Evolutionary conservation across 1,140 invertebrate species (phyloP).

Genomic region (Maniola jurtina): DNA sequence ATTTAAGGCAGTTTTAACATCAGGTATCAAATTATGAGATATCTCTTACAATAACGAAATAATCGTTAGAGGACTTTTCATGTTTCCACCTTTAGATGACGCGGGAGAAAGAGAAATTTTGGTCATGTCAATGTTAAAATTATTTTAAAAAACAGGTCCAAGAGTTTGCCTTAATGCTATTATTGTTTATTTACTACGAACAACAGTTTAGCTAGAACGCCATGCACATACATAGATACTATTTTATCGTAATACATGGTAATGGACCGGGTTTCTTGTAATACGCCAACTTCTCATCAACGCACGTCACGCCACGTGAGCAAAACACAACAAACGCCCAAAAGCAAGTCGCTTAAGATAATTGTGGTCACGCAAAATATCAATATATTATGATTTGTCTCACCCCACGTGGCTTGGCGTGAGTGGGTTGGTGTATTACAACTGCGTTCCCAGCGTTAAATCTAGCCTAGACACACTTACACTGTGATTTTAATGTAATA

Average conservation of each 20-base stretch:
- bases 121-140: constrained; percentile 65
- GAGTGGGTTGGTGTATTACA: no score
- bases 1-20: no score
- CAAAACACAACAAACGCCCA: no score
- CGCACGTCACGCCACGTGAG: no score
- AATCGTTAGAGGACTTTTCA: not conserved
- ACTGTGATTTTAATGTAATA: constrained; percentile 61
- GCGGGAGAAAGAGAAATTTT: constrained; percentile 42
- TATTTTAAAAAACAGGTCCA: constrained; percentile 50
- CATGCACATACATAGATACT: constrained; percentile 71
- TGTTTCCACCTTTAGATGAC: not conserved
- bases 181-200: constrained; percentile 75
- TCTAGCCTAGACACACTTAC: constrained; percentile 73
- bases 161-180: constrained; percentile 59
- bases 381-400: no score
- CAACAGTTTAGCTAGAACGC: constrained; percentile 74
- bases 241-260: constrained; percentile 58
- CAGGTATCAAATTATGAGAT: no score
- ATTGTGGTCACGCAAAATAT: no score
- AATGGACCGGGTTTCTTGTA: not conserved
- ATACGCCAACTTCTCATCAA: no score
- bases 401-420: no score
- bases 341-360: no score
- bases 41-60: not conserved
- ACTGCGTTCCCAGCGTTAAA: constrained; percentile 16